phyloP scores from a whole-genome alignment of 2,113 vertebrate genomes.

The Pundamilia nyererei region DNA sequence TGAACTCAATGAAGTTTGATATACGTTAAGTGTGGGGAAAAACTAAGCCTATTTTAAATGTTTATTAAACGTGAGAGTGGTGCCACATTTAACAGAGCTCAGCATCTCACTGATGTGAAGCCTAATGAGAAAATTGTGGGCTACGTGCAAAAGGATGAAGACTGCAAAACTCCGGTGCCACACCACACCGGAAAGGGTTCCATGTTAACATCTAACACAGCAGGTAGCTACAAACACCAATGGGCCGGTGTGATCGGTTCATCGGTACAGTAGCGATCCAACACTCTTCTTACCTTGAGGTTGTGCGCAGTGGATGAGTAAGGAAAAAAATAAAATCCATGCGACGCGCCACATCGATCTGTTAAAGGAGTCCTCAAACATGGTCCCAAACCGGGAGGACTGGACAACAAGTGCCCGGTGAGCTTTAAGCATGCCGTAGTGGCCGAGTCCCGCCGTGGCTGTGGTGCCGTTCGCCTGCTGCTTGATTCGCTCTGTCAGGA shows the following conservation, averaged over 20 bases:
- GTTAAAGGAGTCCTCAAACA: conserved; percentile 44
- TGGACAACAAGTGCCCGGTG: conserved; percentile 61
- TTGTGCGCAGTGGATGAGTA: conserved; percentile 46
- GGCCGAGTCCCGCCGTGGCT: conserved; percentile 11
- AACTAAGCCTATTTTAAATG: neutral
- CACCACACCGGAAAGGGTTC: neutral
- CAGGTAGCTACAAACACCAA: neutral
- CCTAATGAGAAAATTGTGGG: conserved; percentile 5
- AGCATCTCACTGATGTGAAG: neutral
- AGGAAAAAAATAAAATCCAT: conserved; percentile 72
- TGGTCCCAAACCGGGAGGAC: conserved; percentile 35
- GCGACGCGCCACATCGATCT: conserved; percentile 62
- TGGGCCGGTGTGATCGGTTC: neutral
- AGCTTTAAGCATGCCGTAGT: conserved; percentile 6
- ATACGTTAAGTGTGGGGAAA: neutral
- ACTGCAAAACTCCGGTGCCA: neutral
- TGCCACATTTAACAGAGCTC: neutral
- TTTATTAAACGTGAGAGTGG: neutral
- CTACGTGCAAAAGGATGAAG: neutral
- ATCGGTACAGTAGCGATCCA: neutral
- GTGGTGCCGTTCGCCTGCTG: neutral
- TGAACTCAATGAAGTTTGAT: neutral
- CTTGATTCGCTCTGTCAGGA: neutral
- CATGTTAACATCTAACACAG: neutral
- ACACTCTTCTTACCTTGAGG: conserved; percentile 67